Evolutionary conservation across 2,797 vertebrate species (phyloP).

Genomic region (Etheostoma perlongum): DNA sequence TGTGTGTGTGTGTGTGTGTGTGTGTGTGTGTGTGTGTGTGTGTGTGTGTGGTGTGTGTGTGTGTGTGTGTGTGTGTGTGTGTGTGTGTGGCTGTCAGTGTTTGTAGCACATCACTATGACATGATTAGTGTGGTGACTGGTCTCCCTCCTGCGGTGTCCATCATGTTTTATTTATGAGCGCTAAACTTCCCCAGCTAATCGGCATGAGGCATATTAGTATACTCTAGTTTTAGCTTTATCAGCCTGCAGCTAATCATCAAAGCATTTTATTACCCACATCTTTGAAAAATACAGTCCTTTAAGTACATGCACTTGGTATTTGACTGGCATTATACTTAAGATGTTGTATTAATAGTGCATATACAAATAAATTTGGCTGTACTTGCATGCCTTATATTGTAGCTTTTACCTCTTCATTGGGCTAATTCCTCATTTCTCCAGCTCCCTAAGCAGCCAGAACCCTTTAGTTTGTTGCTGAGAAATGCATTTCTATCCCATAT

Average conservation of each 20-base stretch:
- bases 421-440: neutral
- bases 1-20: slow-evolving; percentile 18
- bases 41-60: slow-evolving; percentile 19
- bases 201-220: slow-evolving; percentile 41
- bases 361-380: neutral
- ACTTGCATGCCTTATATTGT: neutral
- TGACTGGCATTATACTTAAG: slow-evolving; percentile 2
- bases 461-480: neutral
- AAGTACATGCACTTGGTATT: neutral
- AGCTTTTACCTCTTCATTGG: neutral
- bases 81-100: slow-evolving; percentile 29
- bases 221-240: slow-evolving; percentile 54
- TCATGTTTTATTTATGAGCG: slow-evolving; percentile 80
- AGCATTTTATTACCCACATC: slow-evolving; percentile 34
- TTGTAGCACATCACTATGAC: slow-evolving; percentile 39
- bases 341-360: neutral
- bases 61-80: slow-evolving; percentile 15
- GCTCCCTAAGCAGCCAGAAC: neutral
- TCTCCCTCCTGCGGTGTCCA: slow-evolving; percentile 52
- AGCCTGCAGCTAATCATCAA: slow-evolving; percentile 60
- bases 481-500: neutral
- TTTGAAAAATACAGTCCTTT: slow-evolving; percentile 13
- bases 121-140: slow-evolving; percentile 43
- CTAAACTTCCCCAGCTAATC: slow-evolving; percentile 71
- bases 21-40: slow-evolving; percentile 15